Conservation (phyloP, 2,888 invertebrate species). For the Apoderus coryli region DNA sequence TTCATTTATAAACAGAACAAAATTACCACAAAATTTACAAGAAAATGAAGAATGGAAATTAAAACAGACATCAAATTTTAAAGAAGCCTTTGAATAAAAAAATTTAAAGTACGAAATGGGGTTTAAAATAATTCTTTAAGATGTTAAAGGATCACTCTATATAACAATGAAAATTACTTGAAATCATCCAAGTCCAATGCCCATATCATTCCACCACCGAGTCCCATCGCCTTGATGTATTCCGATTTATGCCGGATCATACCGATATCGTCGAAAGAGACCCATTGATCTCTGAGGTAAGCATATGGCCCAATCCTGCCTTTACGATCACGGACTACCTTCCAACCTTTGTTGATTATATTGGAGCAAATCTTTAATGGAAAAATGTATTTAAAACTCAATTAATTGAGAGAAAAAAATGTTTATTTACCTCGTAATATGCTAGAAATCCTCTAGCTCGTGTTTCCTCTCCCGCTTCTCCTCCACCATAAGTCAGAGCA, state of each 20-base stretch:
- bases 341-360: slow-evolving; percentile 61
- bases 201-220: slow-evolving; percentile 85
- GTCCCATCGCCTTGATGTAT: slow-evolving; percentile 60
- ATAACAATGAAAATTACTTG: too few relatives aligned
- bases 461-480: slow-evolving; percentile 79
- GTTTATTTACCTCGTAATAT: slow-evolving; percentile 60
- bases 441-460: slow-evolving; percentile 76
- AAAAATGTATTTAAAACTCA: slow-evolving; percentile 8
- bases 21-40: too few relatives aligned
- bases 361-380: slow-evolving; percentile 59
- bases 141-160: too few relatives aligned
- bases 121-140: too few relatives aligned
- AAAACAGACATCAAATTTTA: too few relatives aligned
- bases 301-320: slow-evolving; percentile 83
- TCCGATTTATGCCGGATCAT: slow-evolving; percentile 76
- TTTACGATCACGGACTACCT: slow-evolving; percentile 55
- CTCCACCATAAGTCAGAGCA: slow-evolving; percentile 69
- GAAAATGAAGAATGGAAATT: too few relatives aligned
- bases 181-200: slow-evolving; percentile 81
- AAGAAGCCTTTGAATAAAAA: too few relatives aligned
- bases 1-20: too few relatives aligned
- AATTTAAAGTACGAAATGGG: too few relatives aligned
- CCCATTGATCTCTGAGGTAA: slow-evolving; percentile 75
- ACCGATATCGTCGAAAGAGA: slow-evolving; percentile 77
- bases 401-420: neutral